Percentiles rank a stretch among this genome's conserved stretches.
Conservation (phyloP, 2,888 invertebrate genomes). For the Drosophila koepferae region DNA sequence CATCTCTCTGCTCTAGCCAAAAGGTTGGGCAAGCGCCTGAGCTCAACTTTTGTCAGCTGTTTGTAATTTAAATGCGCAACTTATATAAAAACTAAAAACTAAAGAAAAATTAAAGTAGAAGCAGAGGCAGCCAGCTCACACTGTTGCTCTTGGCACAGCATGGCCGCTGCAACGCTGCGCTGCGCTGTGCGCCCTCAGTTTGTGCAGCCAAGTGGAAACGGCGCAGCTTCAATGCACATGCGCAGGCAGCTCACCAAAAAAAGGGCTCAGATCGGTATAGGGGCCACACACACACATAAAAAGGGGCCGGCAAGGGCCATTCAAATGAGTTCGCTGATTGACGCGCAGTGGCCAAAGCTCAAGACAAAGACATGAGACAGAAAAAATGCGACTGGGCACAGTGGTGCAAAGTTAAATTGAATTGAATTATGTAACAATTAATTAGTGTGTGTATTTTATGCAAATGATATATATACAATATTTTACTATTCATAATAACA, state of each 20-base stretch:
- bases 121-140: constrained; percentile 33
- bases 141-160: constrained; percentile 8
- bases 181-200: constrained; percentile 37
- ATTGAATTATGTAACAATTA: neutral
- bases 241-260: constrained; percentile 52
- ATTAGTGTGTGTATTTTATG: neutral
- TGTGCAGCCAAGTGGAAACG: constrained; percentile 70
- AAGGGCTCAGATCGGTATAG: constrained; percentile 16
- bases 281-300: constrained; percentile 15
- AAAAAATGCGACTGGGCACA: constrained; percentile 32
- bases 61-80: constrained; percentile 78
- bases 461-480: neutral
- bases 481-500: neutral
- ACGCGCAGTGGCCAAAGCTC: constrained; percentile 35
- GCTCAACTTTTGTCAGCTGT: constrained; percentile 72
- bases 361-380: constrained; percentile 8
- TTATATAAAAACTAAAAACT: constrained; percentile 49
- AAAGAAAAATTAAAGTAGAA: neutral
- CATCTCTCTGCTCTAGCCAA: neutral
- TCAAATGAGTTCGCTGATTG: constrained; percentile 44
- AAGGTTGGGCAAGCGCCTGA: constrained; percentile 65
- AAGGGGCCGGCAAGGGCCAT: constrained; percentile 32
- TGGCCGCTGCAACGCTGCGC: constrained; percentile 24
- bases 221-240: constrained; percentile 77
- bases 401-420: constrained; percentile 10